Base-by-base conservation (phyloP, 2,113 vertebrate species). In the Taurulus bubalis region DNA sequence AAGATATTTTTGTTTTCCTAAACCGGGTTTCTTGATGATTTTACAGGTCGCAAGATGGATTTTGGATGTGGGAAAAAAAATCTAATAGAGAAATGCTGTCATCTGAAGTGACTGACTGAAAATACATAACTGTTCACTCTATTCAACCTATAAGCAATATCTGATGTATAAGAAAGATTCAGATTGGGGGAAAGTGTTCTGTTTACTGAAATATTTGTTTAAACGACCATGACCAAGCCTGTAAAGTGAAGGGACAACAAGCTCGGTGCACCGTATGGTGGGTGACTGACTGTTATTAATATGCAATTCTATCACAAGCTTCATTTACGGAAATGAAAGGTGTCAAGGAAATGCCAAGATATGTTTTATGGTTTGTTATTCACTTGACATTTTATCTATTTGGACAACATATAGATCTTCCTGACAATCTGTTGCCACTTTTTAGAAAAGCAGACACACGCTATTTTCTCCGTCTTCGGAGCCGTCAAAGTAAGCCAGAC, bases 401-500 rank as follows among this genome's bases (percentile, higher is more conserved):
- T 89, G 77, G 79, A 87, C 83, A 87, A 90, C 65, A 65, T 75
- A 67, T 79, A 79, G 77, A 65, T 85, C 79, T 72, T 55, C 75
- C 74, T 90, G 82, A 87, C 87, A 90, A 77, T 85, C 62, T 69
- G 81, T 59, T 84, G 77, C 64, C 83, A 86, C 72, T 86, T 86
- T 80, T 55, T 72, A 80, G 75, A 80, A 86, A 85, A 83, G 75
- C 65, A 80, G 77, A 75, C 20, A 40, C 73, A 32, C 81, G 69
- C 78, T 85, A 77, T 91, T 90, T 83, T 82, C 84, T 59, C 62
- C 32, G 68, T 86, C 66, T 49, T 30, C 15, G 1, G 72, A 78
- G 86, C 83, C 87, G 90, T 93, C 87, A 91, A 36, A 79, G 75
- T 47, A 72, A 91, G 84, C 53, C 73, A 85, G 89, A 84, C 84